Conservation (phyloP, 2,888 invertebrate species). For the Heliconius sara region DNA sequence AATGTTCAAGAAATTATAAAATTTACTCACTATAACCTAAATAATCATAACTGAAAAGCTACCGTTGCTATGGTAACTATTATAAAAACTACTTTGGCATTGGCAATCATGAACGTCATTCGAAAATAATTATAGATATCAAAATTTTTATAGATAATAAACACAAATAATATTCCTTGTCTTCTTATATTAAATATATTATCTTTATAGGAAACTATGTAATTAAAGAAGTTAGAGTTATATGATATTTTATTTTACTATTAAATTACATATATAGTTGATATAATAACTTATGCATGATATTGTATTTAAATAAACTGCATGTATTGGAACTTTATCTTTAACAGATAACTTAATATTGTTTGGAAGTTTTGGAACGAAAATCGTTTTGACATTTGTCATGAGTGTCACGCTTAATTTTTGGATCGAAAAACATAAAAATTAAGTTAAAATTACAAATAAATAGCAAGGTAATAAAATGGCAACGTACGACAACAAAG, state of each 20-base stretch:
- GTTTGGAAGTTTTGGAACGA: conserved; percentile 14
- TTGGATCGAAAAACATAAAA: conserved; percentile 37
- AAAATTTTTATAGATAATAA: background rate
- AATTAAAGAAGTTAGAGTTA: background rate
- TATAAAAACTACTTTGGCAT: background rate
- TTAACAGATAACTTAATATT: conserved; percentile 32
- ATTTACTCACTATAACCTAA: conserved; percentile 2
- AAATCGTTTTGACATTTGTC: conserved; percentile 30
- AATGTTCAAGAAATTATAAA: background rate
- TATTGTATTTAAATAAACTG: background rate
- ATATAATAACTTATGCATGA: background rate
- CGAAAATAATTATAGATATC: background rate
- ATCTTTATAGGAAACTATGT: background rate
- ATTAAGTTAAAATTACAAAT: conserved; percentile 29
- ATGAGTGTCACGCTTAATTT: conserved; percentile 45
- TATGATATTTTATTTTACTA: background rate
- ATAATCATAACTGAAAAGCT: background rate
- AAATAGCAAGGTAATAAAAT: conserved; percentile 72
- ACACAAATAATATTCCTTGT: background rate
- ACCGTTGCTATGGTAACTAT: conserved; percentile 17
- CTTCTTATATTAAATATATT: background rate
- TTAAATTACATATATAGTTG: background rate
- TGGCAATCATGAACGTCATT: background rate
- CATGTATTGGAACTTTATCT: conserved; percentile 2
- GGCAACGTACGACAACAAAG: conserved; percentile 97